These are phyloP conservation scores for human DNA, from an alignment of 2,113 vertebrate genomes.

Conservation along the genomic window GRCh38 chr12:107973001-107973500, in stretches of 20 bases:
- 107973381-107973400: not conserved
- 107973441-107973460: not conserved
- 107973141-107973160: not conserved
- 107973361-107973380: not conserved
- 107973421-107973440: not conserved
- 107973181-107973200: too few relatives aligned
- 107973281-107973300: too few relatives aligned
- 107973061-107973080: too few relatives aligned
- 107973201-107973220: too few relatives aligned
- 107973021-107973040: not conserved
- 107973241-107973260: too few relatives aligned
- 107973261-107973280: too few relatives aligned
- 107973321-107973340: not conserved
- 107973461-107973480: not conserved
- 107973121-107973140: not conserved
- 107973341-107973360: not conserved
- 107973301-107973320: not conserved
- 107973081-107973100: too few relatives aligned
- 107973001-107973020: not conserved
- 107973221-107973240: too few relatives aligned
- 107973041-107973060: too few relatives aligned
- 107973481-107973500: not conserved
- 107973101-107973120: not conserved
- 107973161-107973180: not conserved
- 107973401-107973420: not conserved